Percentiles rank a stretch among this genome's conserved stretches.
These are phyloP conservation scores for Gallinago nigripennis DNA, from an alignment of 2,797 vertebrate genomes.

Conservation along the genomic window DNA sequence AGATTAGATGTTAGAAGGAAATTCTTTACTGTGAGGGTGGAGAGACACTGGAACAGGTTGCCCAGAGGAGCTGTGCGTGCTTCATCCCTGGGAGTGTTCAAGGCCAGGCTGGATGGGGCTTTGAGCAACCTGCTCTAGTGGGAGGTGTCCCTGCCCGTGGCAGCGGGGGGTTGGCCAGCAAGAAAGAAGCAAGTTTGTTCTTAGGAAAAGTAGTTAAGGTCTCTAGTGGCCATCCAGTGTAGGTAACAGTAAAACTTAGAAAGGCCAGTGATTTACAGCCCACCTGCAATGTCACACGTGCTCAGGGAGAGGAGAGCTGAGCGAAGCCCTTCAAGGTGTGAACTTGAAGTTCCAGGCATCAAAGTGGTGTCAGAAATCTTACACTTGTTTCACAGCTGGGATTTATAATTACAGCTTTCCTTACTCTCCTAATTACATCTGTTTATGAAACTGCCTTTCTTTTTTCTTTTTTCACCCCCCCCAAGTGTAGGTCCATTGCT, in stretches of 20 bases:
- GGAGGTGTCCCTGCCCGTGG: too few species aligned
- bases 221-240: accelerated
- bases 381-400: neutral
- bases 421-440: neutral
- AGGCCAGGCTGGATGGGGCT: too few species aligned
- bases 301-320: neutral
- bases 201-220: neutral
- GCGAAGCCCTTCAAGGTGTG: accelerated
- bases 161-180: neutral
- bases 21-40: too few species aligned
- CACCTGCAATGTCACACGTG: accelerated
- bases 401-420: neutral
- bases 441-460: neutral
- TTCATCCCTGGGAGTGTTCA: too few species aligned
- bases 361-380: neutral
- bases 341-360: neutral
- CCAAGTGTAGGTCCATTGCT: neutral
- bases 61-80: too few species aligned
- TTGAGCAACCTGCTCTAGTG: too few species aligned
- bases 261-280: neutral
- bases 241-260: neutral
- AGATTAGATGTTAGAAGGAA: too few species aligned
- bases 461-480: too few species aligned
- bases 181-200: neutral
- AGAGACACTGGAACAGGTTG: too few species aligned